Conservation (phyloP, 2,797 vertebrate genomes). For the Serranus cabrilla region DNA sequence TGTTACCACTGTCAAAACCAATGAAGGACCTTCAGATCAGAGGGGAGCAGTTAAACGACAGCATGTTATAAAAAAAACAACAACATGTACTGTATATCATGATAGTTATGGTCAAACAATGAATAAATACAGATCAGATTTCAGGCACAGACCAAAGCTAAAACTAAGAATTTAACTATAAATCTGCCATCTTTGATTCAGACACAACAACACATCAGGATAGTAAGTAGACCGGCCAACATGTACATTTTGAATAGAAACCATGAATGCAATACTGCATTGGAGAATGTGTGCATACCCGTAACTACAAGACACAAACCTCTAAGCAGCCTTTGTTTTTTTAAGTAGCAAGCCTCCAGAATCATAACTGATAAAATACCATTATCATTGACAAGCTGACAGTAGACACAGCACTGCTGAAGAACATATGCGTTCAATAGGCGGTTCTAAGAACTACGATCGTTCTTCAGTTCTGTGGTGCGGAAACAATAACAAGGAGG, state of each 20-base stretch:
- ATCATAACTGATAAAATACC: no score
- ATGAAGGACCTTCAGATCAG: neutral
- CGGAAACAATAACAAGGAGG: no score
- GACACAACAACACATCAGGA: no score
- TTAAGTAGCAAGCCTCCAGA: no score
- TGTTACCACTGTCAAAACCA: conserved; percentile 16
- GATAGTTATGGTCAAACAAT: conserved; percentile 5
- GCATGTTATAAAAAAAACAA: conserved; percentile 1
- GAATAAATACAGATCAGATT: neutral
- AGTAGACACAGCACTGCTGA: neutral
- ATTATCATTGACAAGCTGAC: no score
- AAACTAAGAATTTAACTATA: neutral
- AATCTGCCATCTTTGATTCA: conserved; percentile 9
- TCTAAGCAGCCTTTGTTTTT: neutral
- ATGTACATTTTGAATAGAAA: neutral
- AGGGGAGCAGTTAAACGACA: neutral
- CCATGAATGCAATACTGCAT: neutral
- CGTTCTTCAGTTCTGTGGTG: no score
- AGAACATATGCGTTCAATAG: neutral
- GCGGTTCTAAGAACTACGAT: no score
- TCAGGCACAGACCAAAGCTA: neutral
- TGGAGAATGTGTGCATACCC: neutral
- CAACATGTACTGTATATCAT: neutral
- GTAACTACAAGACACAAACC: neutral
- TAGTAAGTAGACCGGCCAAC: no score